Base-by-base conservation (phyloP, 2,888 invertebrate species). In the Bedellia somnulentella region DNA sequence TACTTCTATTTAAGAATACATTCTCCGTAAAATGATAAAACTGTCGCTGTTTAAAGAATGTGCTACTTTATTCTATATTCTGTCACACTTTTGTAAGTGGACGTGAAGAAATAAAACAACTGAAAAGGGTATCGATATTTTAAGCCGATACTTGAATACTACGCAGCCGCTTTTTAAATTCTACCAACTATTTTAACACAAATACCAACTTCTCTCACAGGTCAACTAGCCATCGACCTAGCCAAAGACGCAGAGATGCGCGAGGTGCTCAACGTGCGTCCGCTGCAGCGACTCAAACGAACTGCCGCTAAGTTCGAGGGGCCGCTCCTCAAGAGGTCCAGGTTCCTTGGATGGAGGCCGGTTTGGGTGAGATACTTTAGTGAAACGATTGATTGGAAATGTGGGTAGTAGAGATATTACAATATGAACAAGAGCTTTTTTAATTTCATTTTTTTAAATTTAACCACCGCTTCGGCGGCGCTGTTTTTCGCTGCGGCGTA, bases 341-440 rank as follows among this genome's bases (percentile, higher is more conserved):
- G 82, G 21, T 80, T 86, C 44, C 55, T 85, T 1, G 85, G 85
- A 6, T 84, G 82, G 81, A 78, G 81, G 42, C 73, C 79, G 2
- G 66, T 81, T 27, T 86, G 84, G 83, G 81, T 80, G 37, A 49
- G 58, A 36, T n/a, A n/a, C n/a, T n/a, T n/a, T n/a, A n/a, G n/a
- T n/a, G n/a, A n/a, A n/a, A n/a, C n/a, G n/a, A n/a, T n/a, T n/a
- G n/a, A n/a, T n/a, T n/a, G n/a, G n/a, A n/a, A n/a, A n/a, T n/a
- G n/a, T n/a, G n/a, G n/a, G n/a, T n/a, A n/a, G n/a, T n/a, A n/a
- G n/a, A n/a, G n/a, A n/a, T n/a, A n/a, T n/a, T n/a, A n/a, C n/a
- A n/a, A n/a, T n/a, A n/a, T n/a, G n/a, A n/a, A n/a, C n/a, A 11
- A 5, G n/a, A n/a, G n/a, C n/a, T n/a, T n/a, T n/a, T n/a, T n/a